These are phyloP conservation scores for Barnardius zonarius DNA, from an alignment of 2,113 vertebrate genomes.

Conservation along the genomic window DNA sequence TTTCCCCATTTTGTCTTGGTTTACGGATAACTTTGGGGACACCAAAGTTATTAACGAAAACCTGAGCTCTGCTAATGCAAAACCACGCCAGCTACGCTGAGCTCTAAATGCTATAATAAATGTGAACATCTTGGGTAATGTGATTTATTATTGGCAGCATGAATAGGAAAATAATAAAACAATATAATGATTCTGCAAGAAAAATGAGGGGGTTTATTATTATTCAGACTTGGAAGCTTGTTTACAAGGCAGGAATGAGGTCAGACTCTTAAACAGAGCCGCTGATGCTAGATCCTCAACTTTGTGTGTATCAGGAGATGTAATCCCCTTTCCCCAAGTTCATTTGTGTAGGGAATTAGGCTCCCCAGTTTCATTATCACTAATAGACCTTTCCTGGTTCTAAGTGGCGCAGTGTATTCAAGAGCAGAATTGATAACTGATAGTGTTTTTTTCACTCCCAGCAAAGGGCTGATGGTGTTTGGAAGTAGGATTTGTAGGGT, in stretches of 20 bases:
- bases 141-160: constrained; percentile 65
- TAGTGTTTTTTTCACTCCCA: accelerated
- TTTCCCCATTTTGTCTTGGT: neutral
- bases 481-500: neutral
- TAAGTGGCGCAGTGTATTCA: neutral
- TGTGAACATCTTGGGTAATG: constrained; percentile 55
- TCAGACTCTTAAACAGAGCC: constrained; percentile 51
- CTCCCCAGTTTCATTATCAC: constrained; percentile 51
- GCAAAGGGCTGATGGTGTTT: neutral
- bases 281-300: neutral
- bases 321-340: neutral
- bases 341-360: constrained; percentile 35
- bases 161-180: constrained; percentile 69
- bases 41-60: neutral
- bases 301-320: neutral
- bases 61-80: neutral
- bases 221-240: constrained; percentile 57
- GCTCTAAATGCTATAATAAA: constrained; percentile 69
- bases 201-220: constrained; percentile 46
- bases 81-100: neutral
- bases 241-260: constrained; percentile 63
- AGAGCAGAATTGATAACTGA: neutral
- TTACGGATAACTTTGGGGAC: neutral
- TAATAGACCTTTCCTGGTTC: neutral
- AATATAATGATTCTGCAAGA: constrained; percentile 59